These are phyloP conservation scores for Brienomyrus longianalis DNA, from an alignment of 2,113 vertebrate genomes.

Conservation along the genomic window DNA sequence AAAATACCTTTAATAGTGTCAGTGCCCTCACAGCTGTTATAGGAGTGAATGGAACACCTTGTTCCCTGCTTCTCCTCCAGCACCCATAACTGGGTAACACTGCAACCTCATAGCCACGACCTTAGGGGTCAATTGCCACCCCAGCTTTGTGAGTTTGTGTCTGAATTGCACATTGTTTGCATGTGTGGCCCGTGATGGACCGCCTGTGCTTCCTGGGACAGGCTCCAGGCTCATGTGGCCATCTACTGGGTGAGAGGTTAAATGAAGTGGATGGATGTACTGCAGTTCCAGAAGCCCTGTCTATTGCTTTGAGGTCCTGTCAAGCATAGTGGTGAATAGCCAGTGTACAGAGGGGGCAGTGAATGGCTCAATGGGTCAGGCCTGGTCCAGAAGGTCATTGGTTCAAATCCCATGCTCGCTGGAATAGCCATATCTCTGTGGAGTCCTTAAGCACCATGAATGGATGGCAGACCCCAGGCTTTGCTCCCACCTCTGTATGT, in stretches of 20 bases:
- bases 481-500: background rate
- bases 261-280: background rate
- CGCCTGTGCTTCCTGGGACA: background rate
- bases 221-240: background rate
- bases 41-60: background rate
- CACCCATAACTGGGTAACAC: background rate
- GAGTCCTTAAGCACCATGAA: background rate
- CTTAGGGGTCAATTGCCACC: background rate
- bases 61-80: background rate
- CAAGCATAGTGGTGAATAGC: background rate
- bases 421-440: background rate
- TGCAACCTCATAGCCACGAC: background rate
- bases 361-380: background rate
- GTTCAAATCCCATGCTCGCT: background rate
- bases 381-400: background rate
- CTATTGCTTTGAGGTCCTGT: background rate
- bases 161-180: background rate
- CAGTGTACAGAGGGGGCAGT: background rate
- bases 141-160: background rate
- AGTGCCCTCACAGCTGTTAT: background rate
- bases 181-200: background rate
- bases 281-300: background rate
- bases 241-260: background rate
- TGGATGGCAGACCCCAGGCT: background rate
- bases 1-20: background rate